Evolutionary conservation across 2,113 vertebrate genomes (phyloP), one percentile per base, ranked within the genome.

Genomic region (Bothrops jararaca): DNA sequence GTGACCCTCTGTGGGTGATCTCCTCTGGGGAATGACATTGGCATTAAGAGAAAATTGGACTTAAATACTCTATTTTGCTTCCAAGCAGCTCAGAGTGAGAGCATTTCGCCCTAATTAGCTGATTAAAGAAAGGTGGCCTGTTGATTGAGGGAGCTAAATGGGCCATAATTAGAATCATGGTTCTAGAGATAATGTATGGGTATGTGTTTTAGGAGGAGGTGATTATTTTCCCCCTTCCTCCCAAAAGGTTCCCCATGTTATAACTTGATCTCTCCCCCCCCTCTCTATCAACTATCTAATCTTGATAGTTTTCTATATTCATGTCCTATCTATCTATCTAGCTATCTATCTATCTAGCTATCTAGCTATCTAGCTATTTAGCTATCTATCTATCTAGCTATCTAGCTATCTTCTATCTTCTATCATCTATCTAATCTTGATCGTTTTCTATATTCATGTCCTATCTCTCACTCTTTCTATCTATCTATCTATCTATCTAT

Each of bases 61-160:
- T 95, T 95, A 93, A 95, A 94, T 12, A 58, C 93, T 93, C 56
- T 42, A 92, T 95, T 96, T 93, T 92, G 93, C 92, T 96, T 94
- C 94, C 95, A 95, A 94, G 93, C 86, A 95, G 87, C 94, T 93
- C 96, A 64, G 95, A 93, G 94, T 94, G 95, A 95, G 94, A 94
- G 92, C 95, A 94, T 95, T 96, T 94, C 89, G 94, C 94, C 91
- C 86, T 95, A 97, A 97, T 97, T 96, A 97, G 96, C 95, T 0
- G 1, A 96, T 96, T 96, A 96, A 97, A 97, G 96, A 94, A n/a
- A 96, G 95, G 94, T 95, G 96, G 95, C 95, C 95, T 96, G 96
- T 97, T 97, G 97, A 97, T 96, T 97, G 96, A 96, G 92, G 95
- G 91, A 97, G 96, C 95, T 94, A 97, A 97, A 96, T 96, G 96